Evolutionary conservation across 2,113 vertebrate genomes (phyloP).

Genomic region (Stegostoma tigrinum): DNA sequence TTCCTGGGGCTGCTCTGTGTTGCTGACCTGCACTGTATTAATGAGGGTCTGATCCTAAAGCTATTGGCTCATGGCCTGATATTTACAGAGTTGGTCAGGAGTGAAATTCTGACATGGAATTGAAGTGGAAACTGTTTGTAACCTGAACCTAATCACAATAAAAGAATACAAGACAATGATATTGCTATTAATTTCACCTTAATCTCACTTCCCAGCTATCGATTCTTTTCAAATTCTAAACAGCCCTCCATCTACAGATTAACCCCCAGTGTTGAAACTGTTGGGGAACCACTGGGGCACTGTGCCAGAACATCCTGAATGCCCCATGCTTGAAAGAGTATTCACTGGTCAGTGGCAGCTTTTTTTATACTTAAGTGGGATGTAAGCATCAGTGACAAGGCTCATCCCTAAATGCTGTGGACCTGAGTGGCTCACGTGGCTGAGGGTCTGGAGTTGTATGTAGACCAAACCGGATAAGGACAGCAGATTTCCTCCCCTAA

Average conservation of each 20-base stretch:
- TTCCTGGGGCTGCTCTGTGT: conserved; percentile 36
- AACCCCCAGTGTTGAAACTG: neutral
- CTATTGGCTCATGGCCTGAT: conserved; percentile 47
- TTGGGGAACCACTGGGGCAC: neutral
- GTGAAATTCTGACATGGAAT: too few relatives aligned
- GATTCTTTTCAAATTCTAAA: neutral
- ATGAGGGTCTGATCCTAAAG: conserved; percentile 59
- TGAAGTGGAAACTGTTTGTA: neutral
- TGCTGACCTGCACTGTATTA: conserved; percentile 46
- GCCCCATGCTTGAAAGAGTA: neutral
- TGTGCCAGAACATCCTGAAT: neutral
- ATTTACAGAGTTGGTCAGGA: conserved; percentile 37
- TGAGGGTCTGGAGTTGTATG: too few relatives aligned
- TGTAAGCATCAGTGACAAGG: too few relatives aligned
- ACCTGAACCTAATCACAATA: neutral
- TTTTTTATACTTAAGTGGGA: too few relatives aligned
- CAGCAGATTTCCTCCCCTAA: too few relatives aligned
- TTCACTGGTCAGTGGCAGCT: neutral
- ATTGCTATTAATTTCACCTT: neutral
- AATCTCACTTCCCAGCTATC: too few relatives aligned
- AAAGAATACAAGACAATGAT: neutral
- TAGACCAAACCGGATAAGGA: too few relatives aligned
- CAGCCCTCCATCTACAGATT: neutral
- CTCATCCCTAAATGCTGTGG: too few relatives aligned
- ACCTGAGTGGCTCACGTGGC: too few relatives aligned